phyloP scores from a whole-genome alignment of 2,797 vertebrate species.

The Pterois miles region DNA sequence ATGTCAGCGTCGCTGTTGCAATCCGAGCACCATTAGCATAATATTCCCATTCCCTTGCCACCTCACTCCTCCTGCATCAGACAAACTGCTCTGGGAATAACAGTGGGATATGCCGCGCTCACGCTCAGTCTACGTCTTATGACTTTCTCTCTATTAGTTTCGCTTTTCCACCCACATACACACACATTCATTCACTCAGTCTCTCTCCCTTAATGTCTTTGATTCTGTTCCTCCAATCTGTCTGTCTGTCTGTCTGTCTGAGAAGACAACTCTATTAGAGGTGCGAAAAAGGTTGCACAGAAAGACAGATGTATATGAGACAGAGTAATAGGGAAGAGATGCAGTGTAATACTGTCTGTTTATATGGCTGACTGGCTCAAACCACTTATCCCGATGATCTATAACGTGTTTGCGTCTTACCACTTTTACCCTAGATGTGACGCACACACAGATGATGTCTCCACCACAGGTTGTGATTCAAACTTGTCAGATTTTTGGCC shows the following conservation, averaged over 20 bases:
- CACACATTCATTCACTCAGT: not conserved
- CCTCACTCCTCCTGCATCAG: constrained; percentile 64
- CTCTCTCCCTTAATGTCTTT: not conserved
- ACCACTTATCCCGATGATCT: constrained; percentile 57
- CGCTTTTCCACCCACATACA: not conserved
- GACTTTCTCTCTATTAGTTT: constrained; percentile 9
- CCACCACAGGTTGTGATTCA: not conserved
- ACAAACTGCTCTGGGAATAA: constrained; percentile 69
- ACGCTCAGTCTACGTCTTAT: constrained; percentile 19
- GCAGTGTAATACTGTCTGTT: constrained; percentile 45
- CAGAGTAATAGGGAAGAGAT: constrained; percentile 43
- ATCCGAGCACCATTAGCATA: constrained; percentile 72
- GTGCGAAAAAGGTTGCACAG: not conserved
- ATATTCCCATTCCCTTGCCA: constrained; percentile 78
- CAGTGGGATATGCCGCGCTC: constrained; percentile 40
- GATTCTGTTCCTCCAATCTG: not conserved
- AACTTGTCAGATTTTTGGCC: not conserved
- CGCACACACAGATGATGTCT: not conserved
- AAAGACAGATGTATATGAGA: not conserved
- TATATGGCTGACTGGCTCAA: constrained; percentile 50
- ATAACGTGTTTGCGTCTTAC: constrained; percentile 35
- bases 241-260: constrained; percentile 8
- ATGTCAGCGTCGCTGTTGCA: constrained; percentile 65
- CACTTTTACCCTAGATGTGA: constrained; percentile 16
- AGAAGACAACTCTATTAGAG: not conserved